Evolutionary conservation across 2,797 vertebrate species (phyloP).

Genomic region (Parauchenoglanis ngamensis): DNA sequence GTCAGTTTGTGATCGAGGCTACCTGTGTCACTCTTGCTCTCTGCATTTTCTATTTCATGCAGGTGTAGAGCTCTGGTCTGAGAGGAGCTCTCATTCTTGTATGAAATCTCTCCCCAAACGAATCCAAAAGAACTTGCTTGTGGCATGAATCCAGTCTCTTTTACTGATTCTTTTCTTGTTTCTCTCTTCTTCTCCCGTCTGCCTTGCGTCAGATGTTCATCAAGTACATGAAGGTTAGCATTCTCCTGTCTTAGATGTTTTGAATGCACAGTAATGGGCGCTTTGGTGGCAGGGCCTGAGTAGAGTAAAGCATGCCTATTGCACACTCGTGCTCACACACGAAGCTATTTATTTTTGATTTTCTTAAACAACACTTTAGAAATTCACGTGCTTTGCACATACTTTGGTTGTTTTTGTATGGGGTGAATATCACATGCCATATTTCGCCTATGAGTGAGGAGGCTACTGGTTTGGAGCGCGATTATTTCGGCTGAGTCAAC

Average conservation of each 20-base stretch:
- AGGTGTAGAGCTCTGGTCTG: conserved; percentile 44
- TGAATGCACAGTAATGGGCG: conserved; percentile 66
- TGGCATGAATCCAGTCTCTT: conserved; percentile 80
- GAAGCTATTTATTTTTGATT: background rate
- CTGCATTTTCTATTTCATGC: conserved; percentile 59
- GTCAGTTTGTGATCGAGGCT: background rate
- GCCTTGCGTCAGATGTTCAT: conserved; percentile 99
- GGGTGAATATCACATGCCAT: too few relatives aligned
- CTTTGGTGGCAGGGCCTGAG: conserved; percentile 58
- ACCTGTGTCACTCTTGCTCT: conserved; percentile 63
- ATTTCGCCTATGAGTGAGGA: too few relatives aligned
- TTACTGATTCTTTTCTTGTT: conserved; percentile 76
- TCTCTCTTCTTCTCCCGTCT: conserved; percentile 71
- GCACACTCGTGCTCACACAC: conserved; percentile 42
- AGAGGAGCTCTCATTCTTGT: conserved; percentile 34
- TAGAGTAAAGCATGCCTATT: conserved; percentile 75
- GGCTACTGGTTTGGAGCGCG: too few relatives aligned
- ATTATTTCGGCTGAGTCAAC: too few relatives aligned
- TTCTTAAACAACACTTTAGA: background rate
- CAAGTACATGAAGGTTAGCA: conserved; percentile 99
- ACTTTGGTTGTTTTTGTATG: conserved; percentile 38
- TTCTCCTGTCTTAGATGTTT: conserved; percentile 73
- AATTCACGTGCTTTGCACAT: conserved; percentile 55
- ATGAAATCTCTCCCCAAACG: background rate
- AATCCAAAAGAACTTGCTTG: conserved; percentile 65